A percentile compares a stretch with the other conserved stretches of the same genome.
phyloP scores from a whole-genome alignment of 2,888 invertebrate genomes.

The Pediacus dermestoides region DNA sequence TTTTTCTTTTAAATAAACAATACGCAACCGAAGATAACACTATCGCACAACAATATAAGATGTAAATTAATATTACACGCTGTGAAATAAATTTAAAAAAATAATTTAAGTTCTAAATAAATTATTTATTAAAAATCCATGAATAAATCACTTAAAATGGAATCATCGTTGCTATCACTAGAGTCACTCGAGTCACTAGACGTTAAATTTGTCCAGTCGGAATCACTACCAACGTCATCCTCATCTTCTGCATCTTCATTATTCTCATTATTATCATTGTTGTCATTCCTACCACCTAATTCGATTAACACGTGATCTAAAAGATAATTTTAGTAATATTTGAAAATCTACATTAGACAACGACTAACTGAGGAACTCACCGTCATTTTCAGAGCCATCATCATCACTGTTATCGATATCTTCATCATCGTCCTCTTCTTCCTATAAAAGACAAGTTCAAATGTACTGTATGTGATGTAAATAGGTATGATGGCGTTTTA shows the following conservation, averaged over 20 bases:
- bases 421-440: constrained; percentile 62
- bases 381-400: constrained; percentile 55
- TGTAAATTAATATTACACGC: too few species aligned
- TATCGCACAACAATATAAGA: too few species aligned
- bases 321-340: constrained; percentile 4
- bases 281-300: constrained; percentile 46
- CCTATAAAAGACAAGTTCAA: constrained; percentile 42
- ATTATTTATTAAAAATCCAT: too few species aligned
- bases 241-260: constrained; percentile 32
- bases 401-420: constrained; percentile 60
- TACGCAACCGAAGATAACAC: too few species aligned
- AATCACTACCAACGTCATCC: constrained; percentile 27
- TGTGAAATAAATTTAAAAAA: too few species aligned
- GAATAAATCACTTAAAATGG: too few species aligned
- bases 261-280: constrained; percentile 46
- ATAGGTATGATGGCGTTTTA: constrained; percentile 34
- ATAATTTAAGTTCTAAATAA: too few species aligned
- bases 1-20: too few species aligned
- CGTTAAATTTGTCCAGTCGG: constrained; percentile 6
- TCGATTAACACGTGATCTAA: constrained; percentile 38
- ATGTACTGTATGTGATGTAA: constrained; percentile 3
- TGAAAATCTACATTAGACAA: constrained; percentile 10
- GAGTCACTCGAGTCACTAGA: constrained; percentile 25
- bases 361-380: constrained; percentile 26
- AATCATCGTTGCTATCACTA: too few species aligned